Base-by-base conservation (phyloP, 2,113 vertebrate genomes). In the Rhizomys pruinosus region DNA sequence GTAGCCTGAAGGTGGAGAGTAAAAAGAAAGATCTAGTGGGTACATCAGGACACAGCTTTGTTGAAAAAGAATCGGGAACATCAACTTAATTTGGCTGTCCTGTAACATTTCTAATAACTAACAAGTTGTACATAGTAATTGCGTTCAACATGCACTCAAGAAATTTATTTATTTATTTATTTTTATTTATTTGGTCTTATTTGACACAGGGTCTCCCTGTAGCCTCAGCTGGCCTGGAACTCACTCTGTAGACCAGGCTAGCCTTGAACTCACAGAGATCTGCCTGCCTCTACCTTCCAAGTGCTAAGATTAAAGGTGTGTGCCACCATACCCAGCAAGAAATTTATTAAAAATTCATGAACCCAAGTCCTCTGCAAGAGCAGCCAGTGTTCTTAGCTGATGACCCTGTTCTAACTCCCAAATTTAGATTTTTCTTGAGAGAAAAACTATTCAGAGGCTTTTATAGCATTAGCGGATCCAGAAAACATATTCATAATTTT, bases 391-490 rank as follows among this genome's bases (percentile, higher is more conserved):
- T n/a, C n/a, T n/a, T n/a, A n/a, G n/a, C n/a, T n/a, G n/a, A n/a
- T n/a, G n/a, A n/a, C n/a, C n/a, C n/a, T n/a, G n/a, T n/a, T n/a
- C n/a, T n/a, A n/a, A n/a, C n/a, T 52, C 47, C 11, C 6, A 52
- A 52, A 11, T 52, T 52, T 11, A 11, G 47, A 6, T 52, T 52
- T 52, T 52, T 52, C 11, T 52, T 52, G 11, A n/a, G 73, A 52
- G 47, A 86, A 92, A 89, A 93, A 82, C 52, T 63, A 85, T 44
- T 86, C 11, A 81, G 93, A 91, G 29, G 1, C 25, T 78, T 73
- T 74, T 91, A 37, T 72, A 82, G 34, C 34, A 72, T 73, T 44
- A 64, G 42, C 78, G 20, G n/a, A 72, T 66, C 64, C 44, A 82
- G n/a, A 1, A 81, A 68, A 69, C 61, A 4, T 61, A 82, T 39